Percentiles rank a stretch among this genome's conserved stretches.
phyloP scores from a whole-genome alignment of 2,888 invertebrate species.

The Coleophora flavipennella region DNA sequence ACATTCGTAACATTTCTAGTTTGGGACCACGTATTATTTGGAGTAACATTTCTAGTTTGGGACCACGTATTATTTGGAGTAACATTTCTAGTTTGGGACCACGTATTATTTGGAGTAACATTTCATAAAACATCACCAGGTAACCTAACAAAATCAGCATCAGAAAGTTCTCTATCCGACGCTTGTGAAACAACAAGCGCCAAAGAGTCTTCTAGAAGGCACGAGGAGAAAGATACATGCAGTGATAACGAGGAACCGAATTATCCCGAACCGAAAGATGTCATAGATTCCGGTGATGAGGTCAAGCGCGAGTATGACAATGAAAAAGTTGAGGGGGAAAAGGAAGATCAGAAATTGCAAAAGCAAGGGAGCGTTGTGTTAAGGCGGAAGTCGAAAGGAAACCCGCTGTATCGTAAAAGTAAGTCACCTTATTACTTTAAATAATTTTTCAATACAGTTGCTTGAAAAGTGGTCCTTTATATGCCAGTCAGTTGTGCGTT shows the following conservation, averaged over 20 bases:
- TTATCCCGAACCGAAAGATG: constrained; percentile 25
- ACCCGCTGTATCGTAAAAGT: constrained; percentile 78
- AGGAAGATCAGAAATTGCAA: constrained; percentile 39
- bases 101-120: background rate
- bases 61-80: no score
- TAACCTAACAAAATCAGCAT: constrained; percentile 83
- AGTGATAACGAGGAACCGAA: constrained; percentile 74
- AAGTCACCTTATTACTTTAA: constrained; percentile 43
- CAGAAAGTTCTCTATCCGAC: constrained; percentile 90
- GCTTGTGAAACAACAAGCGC: constrained; percentile 76
- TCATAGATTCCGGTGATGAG: constrained; percentile 48
- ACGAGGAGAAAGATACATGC: constrained; percentile 81
- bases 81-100: background rate
- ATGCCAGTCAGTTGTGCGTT: no score
- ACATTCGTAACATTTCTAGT: no score
- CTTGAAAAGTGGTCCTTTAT: no score
- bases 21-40: no score
- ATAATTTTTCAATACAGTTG: no score
- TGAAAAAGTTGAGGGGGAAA: constrained; percentile 43
- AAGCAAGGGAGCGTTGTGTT: constrained; percentile 71
- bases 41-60: no score
- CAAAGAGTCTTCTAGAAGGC: constrained; percentile 79
- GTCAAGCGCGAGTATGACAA: constrained; percentile 45
- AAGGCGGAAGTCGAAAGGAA: constrained; percentile 76
- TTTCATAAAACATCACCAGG: constrained; percentile 20